A percentile compares a stretch with the other conserved stretches of the same genome.
Evolutionary conservation across 2,888 invertebrate genomes (phyloP).

Genomic region (Caradrina kadenii): DNA sequence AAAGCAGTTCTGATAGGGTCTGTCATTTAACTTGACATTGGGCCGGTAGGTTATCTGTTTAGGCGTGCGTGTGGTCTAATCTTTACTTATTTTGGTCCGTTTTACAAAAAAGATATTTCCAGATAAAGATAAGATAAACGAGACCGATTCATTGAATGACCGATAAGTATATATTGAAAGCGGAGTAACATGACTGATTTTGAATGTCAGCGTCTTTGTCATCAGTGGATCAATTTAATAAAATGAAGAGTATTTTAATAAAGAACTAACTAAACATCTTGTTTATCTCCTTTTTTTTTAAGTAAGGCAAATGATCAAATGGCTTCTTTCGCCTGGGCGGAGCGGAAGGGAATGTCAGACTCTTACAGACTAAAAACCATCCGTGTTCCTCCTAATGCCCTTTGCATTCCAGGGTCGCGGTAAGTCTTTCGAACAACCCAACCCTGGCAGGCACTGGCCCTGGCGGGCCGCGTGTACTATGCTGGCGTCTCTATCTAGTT

Average conservation of each 20-base stretch:
- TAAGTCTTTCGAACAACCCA: too few relatives aligned
- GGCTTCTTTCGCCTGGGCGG: too few relatives aligned
- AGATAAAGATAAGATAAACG: conserved; percentile 7
- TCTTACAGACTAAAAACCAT: too few relatives aligned
- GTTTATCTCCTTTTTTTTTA: too few relatives aligned
- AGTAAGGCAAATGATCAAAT: too few relatives aligned
- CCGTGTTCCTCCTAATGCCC: too few relatives aligned
- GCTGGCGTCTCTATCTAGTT: too few relatives aligned
- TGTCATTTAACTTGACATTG: conserved; percentile 5
- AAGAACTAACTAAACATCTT: background rate
- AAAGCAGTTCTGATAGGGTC: conserved; percentile 2
- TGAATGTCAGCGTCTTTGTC: background rate
- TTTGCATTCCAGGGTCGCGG: too few relatives aligned
- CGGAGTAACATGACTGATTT: background rate
- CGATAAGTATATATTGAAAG: background rate
- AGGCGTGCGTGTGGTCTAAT: background rate
- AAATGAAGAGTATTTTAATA: background rate
- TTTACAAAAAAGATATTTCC: conserved; percentile 7
- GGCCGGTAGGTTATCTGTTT: background rate
- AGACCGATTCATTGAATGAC: background rate
- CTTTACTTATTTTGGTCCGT: background rate
- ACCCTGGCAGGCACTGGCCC: too few relatives aligned
- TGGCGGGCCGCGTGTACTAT: too few relatives aligned
- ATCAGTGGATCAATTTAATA: background rate
- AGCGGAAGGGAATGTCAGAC: too few relatives aligned